phyloP scores from a whole-genome alignment of 2,797 vertebrate species.

The Neomorphus geoffroyi region DNA sequence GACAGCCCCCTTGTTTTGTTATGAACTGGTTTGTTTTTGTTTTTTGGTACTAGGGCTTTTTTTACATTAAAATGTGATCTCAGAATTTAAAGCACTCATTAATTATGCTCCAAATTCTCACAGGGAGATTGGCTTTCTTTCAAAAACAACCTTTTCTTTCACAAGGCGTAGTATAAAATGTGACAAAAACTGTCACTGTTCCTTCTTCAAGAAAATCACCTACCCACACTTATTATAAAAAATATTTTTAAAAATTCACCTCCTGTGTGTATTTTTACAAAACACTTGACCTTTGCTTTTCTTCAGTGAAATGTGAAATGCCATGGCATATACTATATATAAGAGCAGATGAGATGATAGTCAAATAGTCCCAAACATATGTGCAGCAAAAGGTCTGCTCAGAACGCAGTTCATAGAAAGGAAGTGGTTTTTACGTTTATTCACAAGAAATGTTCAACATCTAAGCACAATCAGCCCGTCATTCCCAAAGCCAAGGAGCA shows the following conservation, averaged over 20 bases:
- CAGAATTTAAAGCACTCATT: background rate
- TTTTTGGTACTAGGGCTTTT: accelerated
- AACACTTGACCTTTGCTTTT: background rate
- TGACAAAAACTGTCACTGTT: background rate
- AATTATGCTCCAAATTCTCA: background rate
- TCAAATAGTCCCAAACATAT: background rate
- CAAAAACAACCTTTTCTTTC: background rate
- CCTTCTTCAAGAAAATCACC: background rate
- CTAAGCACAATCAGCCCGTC: accelerated
- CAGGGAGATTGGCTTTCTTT: background rate
- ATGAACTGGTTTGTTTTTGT: background rate
- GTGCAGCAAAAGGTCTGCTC: background rate
- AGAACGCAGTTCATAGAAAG: background rate
- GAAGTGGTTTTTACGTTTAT: background rate
- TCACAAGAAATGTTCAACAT: background rate
- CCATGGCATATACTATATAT: accelerated
- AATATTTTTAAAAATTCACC: background rate
- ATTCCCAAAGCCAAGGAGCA: background rate
- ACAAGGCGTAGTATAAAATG: background rate
- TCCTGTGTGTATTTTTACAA: background rate
- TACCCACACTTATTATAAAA: background rate
- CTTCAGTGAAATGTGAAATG: background rate
- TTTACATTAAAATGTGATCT: background rate
- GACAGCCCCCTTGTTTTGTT: background rate
- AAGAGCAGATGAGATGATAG: background rate